Evolutionary conservation across 2,888 invertebrate genomes (phyloP).

Genomic region (Eupithecia tripunctaria): DNA sequence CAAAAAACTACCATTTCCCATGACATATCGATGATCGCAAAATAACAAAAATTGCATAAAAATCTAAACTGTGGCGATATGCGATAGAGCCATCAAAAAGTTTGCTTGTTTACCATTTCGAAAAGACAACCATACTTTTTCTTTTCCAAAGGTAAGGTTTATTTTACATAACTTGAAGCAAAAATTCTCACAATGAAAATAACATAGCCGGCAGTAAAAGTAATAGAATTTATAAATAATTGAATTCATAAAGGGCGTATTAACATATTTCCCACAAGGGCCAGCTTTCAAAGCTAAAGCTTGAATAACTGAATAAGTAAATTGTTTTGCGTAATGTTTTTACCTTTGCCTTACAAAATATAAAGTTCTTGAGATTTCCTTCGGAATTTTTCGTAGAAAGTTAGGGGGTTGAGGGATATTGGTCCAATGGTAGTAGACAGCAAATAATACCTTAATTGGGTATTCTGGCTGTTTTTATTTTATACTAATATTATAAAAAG

Average conservation of each 20-base stretch:
- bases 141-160: background rate
- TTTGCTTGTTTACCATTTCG: too few relatives aligned
- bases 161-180: background rate
- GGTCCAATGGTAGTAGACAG: too few relatives aligned
- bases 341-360: background rate
- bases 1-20: too few relatives aligned
- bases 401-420: background rate
- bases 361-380: background rate
- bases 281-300: conserved; percentile 14
- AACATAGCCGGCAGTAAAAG: background rate
- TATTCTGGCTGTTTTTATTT: too few relatives aligned
- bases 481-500: too few relatives aligned
- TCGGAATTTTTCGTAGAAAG: background rate
- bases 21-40: too few relatives aligned
- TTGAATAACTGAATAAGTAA: conserved; percentile 25
- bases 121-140: background rate
- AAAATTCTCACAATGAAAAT: background rate
- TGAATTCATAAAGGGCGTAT: conserved; percentile 12
- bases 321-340: conserved; percentile 14
- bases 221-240: conserved; percentile 14
- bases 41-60: too few relatives aligned
- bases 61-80: too few relatives aligned
- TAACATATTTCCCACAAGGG: conserved; percentile 28
- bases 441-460: too few relatives aligned
- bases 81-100: too few relatives aligned